A percentile compares a stretch with the other conserved stretches of the same genome.
phyloP scores from a whole-genome alignment of 2,888 invertebrate species.

The Leptopilina drosophilae region DNA sequence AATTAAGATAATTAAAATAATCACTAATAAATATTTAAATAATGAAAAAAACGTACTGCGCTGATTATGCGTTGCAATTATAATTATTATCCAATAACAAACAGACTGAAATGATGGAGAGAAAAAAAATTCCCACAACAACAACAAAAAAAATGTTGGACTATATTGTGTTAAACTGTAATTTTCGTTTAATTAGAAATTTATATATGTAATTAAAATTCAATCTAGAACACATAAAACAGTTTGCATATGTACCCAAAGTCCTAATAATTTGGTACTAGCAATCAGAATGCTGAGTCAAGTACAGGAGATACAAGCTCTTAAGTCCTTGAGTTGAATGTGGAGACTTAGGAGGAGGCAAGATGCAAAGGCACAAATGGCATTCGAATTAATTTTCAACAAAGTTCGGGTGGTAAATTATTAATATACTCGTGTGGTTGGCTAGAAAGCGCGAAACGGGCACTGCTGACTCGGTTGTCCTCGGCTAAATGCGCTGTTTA shows the following conservation, averaged over 20 bases:
- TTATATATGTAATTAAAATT: constrained; percentile 5
- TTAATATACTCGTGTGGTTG: constrained; percentile 58
- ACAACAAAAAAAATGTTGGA: too few relatives aligned
- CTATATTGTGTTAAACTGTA: too few relatives aligned
- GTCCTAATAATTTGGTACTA: background rate
- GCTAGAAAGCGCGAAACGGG: background rate
- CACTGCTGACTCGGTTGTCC: constrained; percentile 62
- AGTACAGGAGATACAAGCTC: constrained; percentile 47
- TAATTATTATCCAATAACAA: too few relatives aligned
- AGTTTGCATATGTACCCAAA: constrained; percentile 23
- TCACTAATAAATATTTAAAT: too few relatives aligned
- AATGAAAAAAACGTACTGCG: too few relatives aligned
- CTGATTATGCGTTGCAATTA: too few relatives aligned
- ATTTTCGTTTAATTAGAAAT: background rate
- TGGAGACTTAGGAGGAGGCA: constrained; percentile 53
- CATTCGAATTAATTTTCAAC: constrained; percentile 67
- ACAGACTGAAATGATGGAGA: too few relatives aligned
- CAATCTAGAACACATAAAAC: constrained; percentile 2
- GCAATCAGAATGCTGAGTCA: constrained; percentile 52
- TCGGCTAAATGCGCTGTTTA: constrained; percentile 65
- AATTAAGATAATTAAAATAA: too few relatives aligned
- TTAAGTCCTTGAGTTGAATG: constrained; percentile 59
- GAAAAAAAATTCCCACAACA: too few relatives aligned
- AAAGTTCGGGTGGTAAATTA: constrained; percentile 65
- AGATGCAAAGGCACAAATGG: constrained; percentile 63